These are phyloP conservation scores for Rafetus swinhoei DNA, from an alignment of 2,113 vertebrate species.

Conservation along the genomic window DNA sequence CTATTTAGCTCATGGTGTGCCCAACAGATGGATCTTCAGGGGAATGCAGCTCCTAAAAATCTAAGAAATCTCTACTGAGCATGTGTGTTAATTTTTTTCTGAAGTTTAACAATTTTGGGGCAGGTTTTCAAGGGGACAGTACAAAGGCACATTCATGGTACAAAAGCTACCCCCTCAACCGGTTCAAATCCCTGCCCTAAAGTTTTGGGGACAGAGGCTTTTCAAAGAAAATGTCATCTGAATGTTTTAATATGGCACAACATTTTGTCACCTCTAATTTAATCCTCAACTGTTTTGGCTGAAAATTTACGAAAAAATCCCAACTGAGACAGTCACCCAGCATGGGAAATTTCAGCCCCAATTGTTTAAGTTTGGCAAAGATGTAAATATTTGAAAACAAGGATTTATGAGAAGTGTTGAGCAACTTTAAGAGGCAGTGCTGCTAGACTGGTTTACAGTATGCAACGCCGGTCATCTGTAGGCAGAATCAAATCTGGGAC, in stretches of 20 bases:
- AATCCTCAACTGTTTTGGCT: neutral
- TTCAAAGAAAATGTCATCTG: neutral
- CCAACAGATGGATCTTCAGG: neutral
- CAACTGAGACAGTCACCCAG: neutral
- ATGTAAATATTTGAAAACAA: neutral
- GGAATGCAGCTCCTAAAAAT: neutral
- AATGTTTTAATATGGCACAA: neutral
- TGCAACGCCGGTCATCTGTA: too few species aligned
- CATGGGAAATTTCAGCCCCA: neutral
- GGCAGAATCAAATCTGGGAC: too few species aligned
- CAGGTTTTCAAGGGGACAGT: neutral
- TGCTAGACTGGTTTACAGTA: too few species aligned
- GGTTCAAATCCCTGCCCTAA: neutral
- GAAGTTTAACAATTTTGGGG: too few species aligned
- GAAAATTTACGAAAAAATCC: neutral
- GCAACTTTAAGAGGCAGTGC: too few species aligned
- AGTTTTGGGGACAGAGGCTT: neutral
- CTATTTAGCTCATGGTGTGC: neutral
- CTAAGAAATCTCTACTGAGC: neutral
- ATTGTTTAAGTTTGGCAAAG: neutral
- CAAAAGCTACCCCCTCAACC: neutral
- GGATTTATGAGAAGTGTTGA: neutral
- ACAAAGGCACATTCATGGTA: neutral
- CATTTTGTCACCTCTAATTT: neutral
- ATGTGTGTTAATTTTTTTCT: neutral